Percentiles rank a stretch among this genome's conserved stretches.
Evolutionary conservation across 2,888 invertebrate species (phyloP).

Genomic region (Drosophila kanekoi): DNA sequence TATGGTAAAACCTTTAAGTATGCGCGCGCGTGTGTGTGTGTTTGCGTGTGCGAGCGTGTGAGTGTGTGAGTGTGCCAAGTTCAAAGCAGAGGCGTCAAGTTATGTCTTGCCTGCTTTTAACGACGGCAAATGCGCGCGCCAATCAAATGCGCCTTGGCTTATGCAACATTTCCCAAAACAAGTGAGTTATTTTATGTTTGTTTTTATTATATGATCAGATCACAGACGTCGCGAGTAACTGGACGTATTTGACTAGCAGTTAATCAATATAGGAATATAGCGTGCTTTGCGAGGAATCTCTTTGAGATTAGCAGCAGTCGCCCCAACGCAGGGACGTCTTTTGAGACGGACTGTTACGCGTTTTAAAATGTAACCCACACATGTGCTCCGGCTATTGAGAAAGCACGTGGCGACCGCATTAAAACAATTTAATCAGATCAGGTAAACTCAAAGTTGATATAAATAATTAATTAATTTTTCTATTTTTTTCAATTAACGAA

Average conservation of each 20-base stretch:
- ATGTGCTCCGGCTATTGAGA: conserved; percentile 88
- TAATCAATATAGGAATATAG: conserved; percentile 18
- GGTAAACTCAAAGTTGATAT: conserved; percentile 1
- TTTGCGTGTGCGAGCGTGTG: conserved; percentile 4
- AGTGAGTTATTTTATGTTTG: conserved; percentile 14
- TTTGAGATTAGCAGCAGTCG: conserved; percentile 89
- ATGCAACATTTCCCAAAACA: conserved; percentile 74
- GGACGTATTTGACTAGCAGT: conserved; percentile 2
- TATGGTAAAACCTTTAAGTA: conserved; percentile 21
- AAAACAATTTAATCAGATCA: conserved; percentile 40
- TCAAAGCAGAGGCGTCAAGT: conserved; percentile 70
- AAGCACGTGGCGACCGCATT: conserved; percentile 70
- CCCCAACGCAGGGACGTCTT: conserved; percentile 98
- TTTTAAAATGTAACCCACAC: conserved; percentile 98
- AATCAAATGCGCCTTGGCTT: conserved; percentile 79
- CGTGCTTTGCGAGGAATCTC: conserved; percentile 6
- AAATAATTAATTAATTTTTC: background rate
- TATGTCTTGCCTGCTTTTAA: conserved; percentile 44
- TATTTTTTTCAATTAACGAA: background rate
- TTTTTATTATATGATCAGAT: conserved; percentile 35
- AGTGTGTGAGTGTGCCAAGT: conserved; percentile 54
- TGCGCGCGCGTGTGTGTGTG: conserved; percentile 1
- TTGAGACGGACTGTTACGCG: conserved; percentile 98
- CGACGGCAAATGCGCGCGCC: conserved; percentile 74
- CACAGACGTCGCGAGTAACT: conserved; percentile 35